phyloP scores from a whole-genome alignment of 2,797 vertebrate genomes.

The Nyctalus aviator region DNA sequence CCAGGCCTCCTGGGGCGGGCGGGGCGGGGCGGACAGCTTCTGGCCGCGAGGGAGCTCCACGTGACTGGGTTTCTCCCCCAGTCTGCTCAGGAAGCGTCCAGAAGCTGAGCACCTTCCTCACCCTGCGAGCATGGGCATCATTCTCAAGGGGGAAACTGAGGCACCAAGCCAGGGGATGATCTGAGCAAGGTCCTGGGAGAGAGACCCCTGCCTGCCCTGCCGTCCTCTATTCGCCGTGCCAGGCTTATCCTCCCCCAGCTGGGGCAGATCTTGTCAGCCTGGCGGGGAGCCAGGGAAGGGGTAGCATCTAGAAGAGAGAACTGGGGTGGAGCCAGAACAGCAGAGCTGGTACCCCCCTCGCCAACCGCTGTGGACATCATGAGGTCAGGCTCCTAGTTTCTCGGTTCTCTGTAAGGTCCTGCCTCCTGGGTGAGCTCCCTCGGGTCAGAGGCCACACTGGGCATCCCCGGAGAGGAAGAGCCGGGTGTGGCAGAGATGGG shows the following conservation, averaged over 20 bases:
- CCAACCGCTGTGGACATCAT: conserved; percentile 73
- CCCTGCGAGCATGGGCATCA: not conserved
- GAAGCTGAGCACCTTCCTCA: not conserved
- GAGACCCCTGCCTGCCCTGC: not conserved
- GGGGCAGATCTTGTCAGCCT: conserved; percentile 50
- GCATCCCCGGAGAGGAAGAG: not conserved
- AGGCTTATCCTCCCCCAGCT: not conserved
- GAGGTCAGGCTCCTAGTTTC: conserved; percentile 73
- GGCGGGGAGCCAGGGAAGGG: conserved; percentile 75
- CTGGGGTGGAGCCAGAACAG: conserved; percentile 68
- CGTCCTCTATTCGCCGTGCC: not conserved
- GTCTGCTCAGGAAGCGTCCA: not conserved
- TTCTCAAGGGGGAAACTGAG: conserved; percentile 51
- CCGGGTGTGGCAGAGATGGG: conserved; percentile 49
- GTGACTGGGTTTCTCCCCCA: not conserved
- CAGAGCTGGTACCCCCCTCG: conserved; percentile 62
- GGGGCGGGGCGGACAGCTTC: not conserved
- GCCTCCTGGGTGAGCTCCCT: conserved; percentile 64
- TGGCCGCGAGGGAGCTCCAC: not conserved
- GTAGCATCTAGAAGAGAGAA: conserved; percentile 74
- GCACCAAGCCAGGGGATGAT: not conserved
- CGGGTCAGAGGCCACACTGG: not conserved
- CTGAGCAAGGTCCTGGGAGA: not conserved
- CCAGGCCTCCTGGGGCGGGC: not conserved
- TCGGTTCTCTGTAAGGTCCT: conserved; percentile 67